These are phyloP conservation scores for Pluvialis apricaria DNA, from an alignment of 2,113 vertebrate genomes.

Conservation along the genomic window DNA sequence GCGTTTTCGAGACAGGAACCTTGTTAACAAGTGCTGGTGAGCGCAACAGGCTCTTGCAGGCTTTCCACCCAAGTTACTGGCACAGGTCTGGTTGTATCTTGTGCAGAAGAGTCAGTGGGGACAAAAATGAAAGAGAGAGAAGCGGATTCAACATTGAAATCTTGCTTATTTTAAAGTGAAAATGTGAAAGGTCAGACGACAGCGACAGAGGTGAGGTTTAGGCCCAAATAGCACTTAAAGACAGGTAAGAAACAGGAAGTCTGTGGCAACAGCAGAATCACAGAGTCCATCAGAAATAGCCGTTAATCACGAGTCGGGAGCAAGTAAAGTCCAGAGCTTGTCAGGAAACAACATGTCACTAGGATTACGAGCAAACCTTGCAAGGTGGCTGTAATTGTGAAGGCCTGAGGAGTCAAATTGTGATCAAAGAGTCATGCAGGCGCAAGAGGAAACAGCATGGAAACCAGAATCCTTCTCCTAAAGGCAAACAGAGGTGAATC, in stretches of 20 bases:
- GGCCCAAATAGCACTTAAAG: neutral
- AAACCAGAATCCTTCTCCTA: constrained; percentile 7
- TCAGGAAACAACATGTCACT: neutral
- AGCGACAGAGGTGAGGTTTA: neutral
- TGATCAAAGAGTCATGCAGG: neutral
- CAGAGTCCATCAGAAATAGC: neutral
- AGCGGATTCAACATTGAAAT: neutral
- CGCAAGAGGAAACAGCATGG: neutral
- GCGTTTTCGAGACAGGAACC: neutral
- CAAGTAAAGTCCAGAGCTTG: neutral
- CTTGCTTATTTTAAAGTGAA: neutral
- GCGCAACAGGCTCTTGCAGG: neutral
- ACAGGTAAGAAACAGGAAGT: neutral
- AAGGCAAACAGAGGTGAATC: constrained; percentile 20
- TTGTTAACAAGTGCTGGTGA: neutral
- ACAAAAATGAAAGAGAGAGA: neutral
- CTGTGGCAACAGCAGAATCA: neutral
- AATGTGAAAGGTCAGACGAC: neutral
- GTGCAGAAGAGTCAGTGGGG: neutral
- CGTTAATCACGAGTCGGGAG: neutral
- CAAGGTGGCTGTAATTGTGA: constrained; percentile 9
- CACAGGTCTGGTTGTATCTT: neutral
- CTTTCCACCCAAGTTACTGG: neutral
- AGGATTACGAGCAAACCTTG: neutral
- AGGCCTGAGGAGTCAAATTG: neutral